Evolutionary conservation across 23 tunicate species (phyloP), one percentile per base, ranked within the genome.

Genomic region (Halocynthia roretzi): DNA sequence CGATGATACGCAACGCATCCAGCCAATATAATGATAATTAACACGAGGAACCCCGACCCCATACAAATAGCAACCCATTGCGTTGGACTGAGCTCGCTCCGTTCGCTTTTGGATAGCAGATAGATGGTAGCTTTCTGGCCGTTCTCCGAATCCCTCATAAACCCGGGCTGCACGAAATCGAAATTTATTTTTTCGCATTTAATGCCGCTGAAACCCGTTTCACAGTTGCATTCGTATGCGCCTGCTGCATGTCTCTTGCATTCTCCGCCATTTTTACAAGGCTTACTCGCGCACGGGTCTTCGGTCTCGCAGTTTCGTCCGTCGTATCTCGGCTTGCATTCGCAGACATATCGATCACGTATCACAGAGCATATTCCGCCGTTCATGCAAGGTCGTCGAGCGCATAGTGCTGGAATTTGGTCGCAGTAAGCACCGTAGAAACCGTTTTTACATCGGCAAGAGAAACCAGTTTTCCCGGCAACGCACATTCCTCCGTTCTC

Each of bases 21-120:
- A 10, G 82, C 83, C 10, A 71, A 56, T 11, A 72, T 21, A 52
- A 80, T 56, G 22, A 85, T 48, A 10, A 85, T 17, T 58, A 85
- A 56, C 11, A 85, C 80, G 10, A 85, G 78, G 11, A 72, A 44
- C 15, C 75, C 90, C 8, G 90, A 58, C 6, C 90, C 90, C 44
- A 79, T 22, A 64, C 90, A 85, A 54, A 85, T 80, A 5, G 78
- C 90, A 53, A 85, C 44, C 90, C 90, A 85, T 19, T 85, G 90
- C 6, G 76, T 40, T 48, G 90, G 20, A 17, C 10, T 80, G 5
- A 74, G 67, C 65, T 21, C 61, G 53, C 70, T 12, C 20, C n/a
- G 40, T 62, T 58, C 31, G 51, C 68, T 20, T 48, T 62, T 51
- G 76, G 61, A 18, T 72, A 77, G 44, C 44, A 31, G 44, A 31